Conservation (phyloP, 2,888 invertebrate genomes). For the Agrochola circellaris region DNA sequence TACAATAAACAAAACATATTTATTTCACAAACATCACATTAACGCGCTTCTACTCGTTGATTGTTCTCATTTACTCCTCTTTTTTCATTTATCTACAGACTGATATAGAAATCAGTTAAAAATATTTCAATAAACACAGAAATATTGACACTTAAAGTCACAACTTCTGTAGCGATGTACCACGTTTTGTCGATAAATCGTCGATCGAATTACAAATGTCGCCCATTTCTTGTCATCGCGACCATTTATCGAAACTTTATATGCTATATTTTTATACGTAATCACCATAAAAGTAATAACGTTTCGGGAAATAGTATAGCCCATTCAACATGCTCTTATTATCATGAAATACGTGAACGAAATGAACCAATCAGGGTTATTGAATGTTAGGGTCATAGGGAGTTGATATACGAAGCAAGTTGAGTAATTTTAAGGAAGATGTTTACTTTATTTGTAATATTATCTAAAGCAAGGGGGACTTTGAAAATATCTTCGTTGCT, state of each 20-base stretch:
- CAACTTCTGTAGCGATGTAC: conserved; percentile 47
- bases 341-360: conserved; percentile 61
- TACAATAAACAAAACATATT: conserved; percentile 31
- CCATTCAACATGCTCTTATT: conserved; percentile 63
- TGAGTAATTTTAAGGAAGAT: background rate
- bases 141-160: conserved; percentile 47
- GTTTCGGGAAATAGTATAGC: conserved; percentile 49
- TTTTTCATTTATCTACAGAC: conserved; percentile 26
- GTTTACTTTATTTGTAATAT: conserved; percentile 8
- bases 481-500: background rate
- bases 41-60: conserved; percentile 11
- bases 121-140: conserved; percentile 44
- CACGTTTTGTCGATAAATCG: conserved; percentile 53
- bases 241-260: conserved; percentile 64
- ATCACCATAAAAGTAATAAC: conserved; percentile 65
- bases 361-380: conserved; percentile 65
- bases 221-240: conserved; percentile 50
- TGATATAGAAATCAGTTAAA: conserved; percentile 57
- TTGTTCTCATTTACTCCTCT: conserved; percentile 17
- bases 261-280: conserved; percentile 55
- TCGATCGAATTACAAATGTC: conserved; percentile 56
- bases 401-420: conserved; percentile 23
- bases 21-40: conserved; percentile 2
- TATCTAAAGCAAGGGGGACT: background rate
- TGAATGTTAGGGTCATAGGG: conserved; percentile 38